These are phyloP conservation scores for Tenodera sinensis DNA, from an alignment of 2,888 invertebrate species.

Conservation along the genomic window DNA sequence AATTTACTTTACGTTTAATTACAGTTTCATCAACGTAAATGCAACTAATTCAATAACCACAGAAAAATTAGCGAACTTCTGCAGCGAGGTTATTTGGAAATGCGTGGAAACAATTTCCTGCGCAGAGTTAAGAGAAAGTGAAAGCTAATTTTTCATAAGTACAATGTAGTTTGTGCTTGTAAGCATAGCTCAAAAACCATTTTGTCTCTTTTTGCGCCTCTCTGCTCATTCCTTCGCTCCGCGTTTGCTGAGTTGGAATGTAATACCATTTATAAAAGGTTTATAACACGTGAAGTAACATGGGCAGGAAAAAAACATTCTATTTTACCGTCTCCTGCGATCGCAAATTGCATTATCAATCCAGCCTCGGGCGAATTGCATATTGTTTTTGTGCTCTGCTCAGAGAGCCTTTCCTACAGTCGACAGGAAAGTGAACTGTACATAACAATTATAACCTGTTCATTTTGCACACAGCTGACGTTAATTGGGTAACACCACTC, in stretches of 20 bases:
- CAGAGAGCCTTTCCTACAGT: background rate
- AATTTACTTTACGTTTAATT: background rate
- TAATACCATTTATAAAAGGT: background rate
- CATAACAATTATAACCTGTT: background rate
- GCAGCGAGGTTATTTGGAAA: background rate
- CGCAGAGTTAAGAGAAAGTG: background rate
- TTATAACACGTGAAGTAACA: background rate
- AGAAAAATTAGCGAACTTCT: background rate
- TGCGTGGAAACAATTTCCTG: background rate
- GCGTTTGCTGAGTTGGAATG: background rate
- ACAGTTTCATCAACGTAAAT: background rate
- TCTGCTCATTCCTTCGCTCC: background rate
- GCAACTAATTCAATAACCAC: background rate
- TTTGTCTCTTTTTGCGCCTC: background rate
- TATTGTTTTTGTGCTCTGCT: background rate
- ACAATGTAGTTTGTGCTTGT: background rate
- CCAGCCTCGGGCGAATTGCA: background rate
- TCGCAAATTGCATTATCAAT: background rate
- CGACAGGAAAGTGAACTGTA: background rate
- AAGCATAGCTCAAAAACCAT: background rate
- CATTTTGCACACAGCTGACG: background rate
- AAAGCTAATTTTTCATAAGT: background rate
- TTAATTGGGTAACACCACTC: background rate
- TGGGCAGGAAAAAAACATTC: background rate
- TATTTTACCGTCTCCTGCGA: background rate